A percentile compares a stretch with the other conserved stretches of the same genome.
phyloP scores from a whole-genome alignment of 1,140 invertebrate species.

The Drosophila pallidifrons region DNA sequence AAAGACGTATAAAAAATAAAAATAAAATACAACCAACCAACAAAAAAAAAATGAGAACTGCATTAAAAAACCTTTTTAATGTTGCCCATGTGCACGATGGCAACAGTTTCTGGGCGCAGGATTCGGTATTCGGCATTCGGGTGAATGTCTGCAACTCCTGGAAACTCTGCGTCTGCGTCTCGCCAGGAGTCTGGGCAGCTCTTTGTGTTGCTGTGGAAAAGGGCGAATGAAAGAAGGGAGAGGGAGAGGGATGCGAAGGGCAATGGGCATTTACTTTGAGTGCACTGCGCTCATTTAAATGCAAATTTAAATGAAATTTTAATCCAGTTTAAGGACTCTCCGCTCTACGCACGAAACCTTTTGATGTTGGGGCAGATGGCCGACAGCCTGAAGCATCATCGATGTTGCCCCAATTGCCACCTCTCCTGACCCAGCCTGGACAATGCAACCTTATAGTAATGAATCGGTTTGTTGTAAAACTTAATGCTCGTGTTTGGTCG shows the following conservation, averaged over 20 bases:
- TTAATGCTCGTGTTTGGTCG: conserved; percentile 21
- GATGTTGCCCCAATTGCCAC: conserved; percentile 21
- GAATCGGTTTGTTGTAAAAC: conserved; percentile 35
- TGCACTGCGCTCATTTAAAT: conserved; percentile 80
- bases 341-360: conserved; percentile 48
- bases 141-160: conserved; percentile 19
- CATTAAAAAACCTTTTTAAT: conserved; percentile 65
- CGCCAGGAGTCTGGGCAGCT: conserved; percentile 38
- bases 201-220: conserved; percentile 53
- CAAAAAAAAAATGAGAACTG: conserved; percentile 2
- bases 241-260: not conserved
- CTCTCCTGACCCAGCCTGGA: conserved; percentile 12
- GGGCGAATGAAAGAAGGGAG: too few species aligned
- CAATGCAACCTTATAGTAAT: conserved; percentile 40
- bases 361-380: conserved; percentile 58
- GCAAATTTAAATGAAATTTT: conserved; percentile 85
- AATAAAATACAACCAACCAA: not conserved
- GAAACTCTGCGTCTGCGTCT: conserved; percentile 13
- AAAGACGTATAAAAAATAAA: conserved; percentile 18
- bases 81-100: conserved; percentile 64
- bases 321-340: conserved; percentile 77
- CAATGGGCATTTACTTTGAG: conserved; percentile 72
- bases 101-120: conserved; percentile 24
- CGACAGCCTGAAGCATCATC: conserved; percentile 23
- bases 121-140: conserved; percentile 1